Conservation (phyloP, 2,888 invertebrate species). For the Callinectes sapidus region DNA sequence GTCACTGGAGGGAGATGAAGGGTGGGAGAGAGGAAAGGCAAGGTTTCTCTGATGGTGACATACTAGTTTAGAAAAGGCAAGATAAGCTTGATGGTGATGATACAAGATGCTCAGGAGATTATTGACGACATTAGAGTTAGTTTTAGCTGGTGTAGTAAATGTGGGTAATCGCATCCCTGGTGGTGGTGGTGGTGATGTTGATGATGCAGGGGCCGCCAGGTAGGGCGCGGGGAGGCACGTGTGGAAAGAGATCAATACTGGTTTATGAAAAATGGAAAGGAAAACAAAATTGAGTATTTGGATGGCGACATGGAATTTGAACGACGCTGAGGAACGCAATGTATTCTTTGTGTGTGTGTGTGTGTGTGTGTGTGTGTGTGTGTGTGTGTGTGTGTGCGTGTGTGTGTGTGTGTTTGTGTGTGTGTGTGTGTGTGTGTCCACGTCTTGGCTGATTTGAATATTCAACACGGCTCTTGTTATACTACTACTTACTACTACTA, state of each 20-base stretch:
- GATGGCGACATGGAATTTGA: neutral
- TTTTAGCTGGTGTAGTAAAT: neutral
- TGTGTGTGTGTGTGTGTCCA: too few relatives aligned
- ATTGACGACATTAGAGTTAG: neutral
- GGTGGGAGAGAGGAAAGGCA: neutral
- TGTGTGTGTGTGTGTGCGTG: too few relatives aligned
- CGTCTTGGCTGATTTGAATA: neutral
- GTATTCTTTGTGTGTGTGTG: neutral
- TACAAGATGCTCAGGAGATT: neutral
- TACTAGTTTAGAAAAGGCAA: neutral
- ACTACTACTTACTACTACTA: neutral
- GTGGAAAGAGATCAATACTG: neutral
- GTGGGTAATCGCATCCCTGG: neutral
- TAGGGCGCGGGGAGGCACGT: neutral
- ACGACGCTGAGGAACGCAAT: constrained; percentile 10
- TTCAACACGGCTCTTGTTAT: neutral
- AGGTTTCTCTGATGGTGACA: neutral
- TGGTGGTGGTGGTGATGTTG: neutral
- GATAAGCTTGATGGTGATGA: neutral
- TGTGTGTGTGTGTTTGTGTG: too few relatives aligned
- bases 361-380: too few relatives aligned
- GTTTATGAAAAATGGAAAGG: neutral
- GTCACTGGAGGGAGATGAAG: neutral
- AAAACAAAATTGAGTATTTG: neutral
- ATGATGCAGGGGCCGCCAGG: neutral